Base-by-base conservation (phyloP, 1,140 invertebrate species). In the Paraescarpia echinospica region DNA sequence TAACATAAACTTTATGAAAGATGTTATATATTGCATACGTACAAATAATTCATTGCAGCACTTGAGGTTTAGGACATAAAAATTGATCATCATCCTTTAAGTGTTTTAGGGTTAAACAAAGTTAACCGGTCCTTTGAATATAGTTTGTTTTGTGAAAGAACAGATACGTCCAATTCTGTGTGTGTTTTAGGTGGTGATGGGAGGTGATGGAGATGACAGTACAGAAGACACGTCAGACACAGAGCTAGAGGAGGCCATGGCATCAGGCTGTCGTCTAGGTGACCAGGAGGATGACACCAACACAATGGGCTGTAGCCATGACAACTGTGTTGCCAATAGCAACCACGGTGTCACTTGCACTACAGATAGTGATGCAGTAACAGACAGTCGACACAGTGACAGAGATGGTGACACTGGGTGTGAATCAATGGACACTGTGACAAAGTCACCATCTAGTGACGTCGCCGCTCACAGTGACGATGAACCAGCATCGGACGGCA, bases 191-290 rank as follows among this genome's bases (percentile, higher is more conserved):
- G 22, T 90, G 89, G 89, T 34, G 34, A 34, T 90, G 59, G 89
- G 33, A 34, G 33, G n/a, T 90, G 89, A n/a, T 90, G 89, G 35
- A 35, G 35, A 90, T 90, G 89, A 90, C 89, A 90, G 5, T 90
- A 2, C 34, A 35, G 35, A 35, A 34, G 89, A 90, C n/a, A 35
- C 14, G 35, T 34, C 33, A 33, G 34, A 90, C 89, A n/a, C 31
- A 90, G 89, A 90, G n/a, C 14, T 77, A 77, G 59, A 77, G 2
- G 22, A 22, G 9, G 59, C 59, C 59, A 77, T 77, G 59, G 59
- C 59, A 31, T 22, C 59, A 27, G 59, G 59, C 22, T 77, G 59
- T 31, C 27, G 22, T 27, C 59, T 77, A 27, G 22, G 59, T 77
- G 59, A 77, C 22, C 59, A 77, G 8, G 59, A 18, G 59, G 59